Evolutionary conservation across 2,888 invertebrate species (phyloP).

Genomic region (Cephonodes hylas): DNA sequence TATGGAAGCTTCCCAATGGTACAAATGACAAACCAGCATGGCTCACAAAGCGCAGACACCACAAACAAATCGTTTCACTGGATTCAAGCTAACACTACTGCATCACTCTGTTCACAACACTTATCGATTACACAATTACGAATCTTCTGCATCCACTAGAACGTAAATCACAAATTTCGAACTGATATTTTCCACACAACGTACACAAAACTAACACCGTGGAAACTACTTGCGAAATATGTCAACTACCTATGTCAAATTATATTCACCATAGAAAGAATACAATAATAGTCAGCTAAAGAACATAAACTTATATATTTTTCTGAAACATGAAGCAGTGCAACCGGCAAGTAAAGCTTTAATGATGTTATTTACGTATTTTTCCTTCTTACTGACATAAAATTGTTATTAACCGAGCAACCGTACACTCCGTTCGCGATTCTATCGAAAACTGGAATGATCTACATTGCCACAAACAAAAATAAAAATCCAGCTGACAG

Average conservation of each 20-base stretch:
- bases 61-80: slow-evolving; percentile 34
- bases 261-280: slow-evolving; percentile 33
- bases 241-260: slow-evolving; percentile 68
- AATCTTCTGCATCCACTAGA: slow-evolving; percentile 27
- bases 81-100: slow-evolving; percentile 23
- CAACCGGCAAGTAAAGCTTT: slow-evolving; percentile 17
- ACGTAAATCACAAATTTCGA: slow-evolving; percentile 40
- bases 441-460: slow-evolving; percentile 62
- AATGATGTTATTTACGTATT: slow-evolving; percentile 33
- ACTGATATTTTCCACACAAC: slow-evolving; percentile 56
- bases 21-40: slow-evolving; percentile 48
- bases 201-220: slow-evolving; percentile 68
- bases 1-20: slow-evolving; percentile 32
- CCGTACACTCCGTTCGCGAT: slow-evolving; percentile 41
- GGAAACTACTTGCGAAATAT: slow-evolving; percentile 72
- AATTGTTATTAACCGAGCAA: slow-evolving; percentile 23
- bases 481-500: slow-evolving; percentile 3
- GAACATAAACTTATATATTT: neutral
- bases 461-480: slow-evolving; percentile 20
- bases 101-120: slow-evolving; percentile 20
- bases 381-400: slow-evolving; percentile 31
- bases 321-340: slow-evolving; percentile 18
- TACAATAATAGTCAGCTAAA: neutral
- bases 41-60: slow-evolving; percentile 42
- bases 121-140: slow-evolving; percentile 27